These are phyloP conservation scores for Heliconius ismenius DNA, from an alignment of 2,888 invertebrate species.

Conservation along the genomic window DNA sequence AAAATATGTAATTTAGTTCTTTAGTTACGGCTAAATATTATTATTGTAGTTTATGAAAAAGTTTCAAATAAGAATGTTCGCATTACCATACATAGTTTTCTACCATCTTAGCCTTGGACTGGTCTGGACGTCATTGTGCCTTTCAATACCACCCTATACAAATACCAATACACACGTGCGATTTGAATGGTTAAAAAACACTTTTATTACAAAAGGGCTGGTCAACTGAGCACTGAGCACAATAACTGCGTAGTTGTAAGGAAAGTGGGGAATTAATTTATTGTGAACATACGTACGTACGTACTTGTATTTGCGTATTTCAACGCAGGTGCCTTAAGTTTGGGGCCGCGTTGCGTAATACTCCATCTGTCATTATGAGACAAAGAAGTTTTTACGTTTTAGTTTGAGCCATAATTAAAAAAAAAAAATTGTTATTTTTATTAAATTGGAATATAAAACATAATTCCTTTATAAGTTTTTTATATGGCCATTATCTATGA, in stretches of 20 bases:
- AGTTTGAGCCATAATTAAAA: too few species aligned
- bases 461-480: too few species aligned
- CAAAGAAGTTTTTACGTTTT: not conserved
- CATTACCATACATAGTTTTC: slow-evolving; percentile 21
- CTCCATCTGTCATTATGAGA: slow-evolving; percentile 7
- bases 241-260: slow-evolving; percentile 19
- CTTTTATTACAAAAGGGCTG: slow-evolving; percentile 37
- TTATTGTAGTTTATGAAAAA: slow-evolving; percentile 12
- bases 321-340: slow-evolving; percentile 17
- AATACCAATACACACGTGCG: slow-evolving; percentile 65
- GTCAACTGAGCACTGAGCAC: slow-evolving; percentile 32
- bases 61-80: slow-evolving; percentile 25
- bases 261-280: slow-evolving; percentile 10
- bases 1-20: not conserved
- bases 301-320: slow-evolving; percentile 13
- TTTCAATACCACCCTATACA: slow-evolving; percentile 60
- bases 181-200: slow-evolving; percentile 53
- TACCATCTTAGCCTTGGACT: slow-evolving; percentile 51
- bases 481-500: too few species aligned
- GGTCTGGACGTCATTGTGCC: slow-evolving; percentile 52
- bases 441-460: too few species aligned
- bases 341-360: slow-evolving; percentile 16
- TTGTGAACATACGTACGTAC: not conserved
- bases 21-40: not conserved
- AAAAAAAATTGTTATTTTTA: too few species aligned